Evolutionary conservation across 2,797 vertebrate genomes (phyloP), one percentile per base, ranked within the genome.

Genomic region (Orientallactaga sibirica): DNA sequence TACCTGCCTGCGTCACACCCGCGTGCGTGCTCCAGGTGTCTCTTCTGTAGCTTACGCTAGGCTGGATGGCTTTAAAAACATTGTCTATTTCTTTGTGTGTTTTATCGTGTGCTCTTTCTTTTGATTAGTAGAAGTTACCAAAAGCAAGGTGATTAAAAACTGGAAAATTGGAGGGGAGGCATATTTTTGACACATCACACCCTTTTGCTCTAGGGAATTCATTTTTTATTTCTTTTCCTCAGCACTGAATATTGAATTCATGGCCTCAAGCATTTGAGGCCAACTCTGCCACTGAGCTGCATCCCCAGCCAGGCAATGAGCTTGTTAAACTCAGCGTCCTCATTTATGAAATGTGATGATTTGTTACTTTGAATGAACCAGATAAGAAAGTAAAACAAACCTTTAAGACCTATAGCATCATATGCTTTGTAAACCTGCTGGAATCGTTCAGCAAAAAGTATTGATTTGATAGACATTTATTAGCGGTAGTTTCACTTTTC

Each of bases 341-440:
- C 41, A 75, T 81, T 70, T 93, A 90, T 66, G 77, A 84, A 89
- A 70, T 84, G 8, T 58, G 7, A 52, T 64, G 2, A 67, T 64
- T 95, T 73, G 7, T 74, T 58, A 73, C 67, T 92, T 62, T 92
- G 78, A 81, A 93, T 77, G 48, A 87, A 67, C 88, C 79, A 75
- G n/a, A 67, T 29, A 48, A 48, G 43, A 48, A 48, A 48, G 43
- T 48, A 67, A 22, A 70, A 73, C 37, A 67, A n/a, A 62, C 4
- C 7, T 62, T 41, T 86, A 33, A 86, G 55, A 71, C 55, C 55
- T 77, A 37, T 29, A 81, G 1, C 24, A 25, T 29, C 22, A 4
- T 88, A 20, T 70, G 43, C 27, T 88, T 86, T 64, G 55, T 86
- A 71, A 58, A 2, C 15, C 78, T 80, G 19, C 33, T 43, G 33